Evolutionary conservation across 2,888 invertebrate genomes (phyloP).

Genomic region (Chloroclysta siterata): DNA sequence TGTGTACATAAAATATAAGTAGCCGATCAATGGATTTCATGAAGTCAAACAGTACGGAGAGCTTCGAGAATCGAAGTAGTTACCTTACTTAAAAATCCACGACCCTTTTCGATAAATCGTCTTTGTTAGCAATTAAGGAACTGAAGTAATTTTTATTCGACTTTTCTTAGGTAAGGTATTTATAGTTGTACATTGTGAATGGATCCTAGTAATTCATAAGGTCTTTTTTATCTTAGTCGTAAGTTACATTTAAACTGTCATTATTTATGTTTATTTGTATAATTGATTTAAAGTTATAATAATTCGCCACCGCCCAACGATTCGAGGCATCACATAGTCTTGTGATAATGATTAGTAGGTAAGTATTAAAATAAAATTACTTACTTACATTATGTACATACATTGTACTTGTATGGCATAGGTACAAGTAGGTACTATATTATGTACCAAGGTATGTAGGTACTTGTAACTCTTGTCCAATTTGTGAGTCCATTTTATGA

Average conservation of each 20-base stretch:
- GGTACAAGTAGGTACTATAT: slow-evolving; percentile 6
- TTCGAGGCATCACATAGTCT: slow-evolving; percentile 57
- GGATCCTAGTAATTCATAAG: slow-evolving; percentile 78
- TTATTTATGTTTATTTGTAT: slow-evolving; percentile 58
- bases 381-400: not conserved
- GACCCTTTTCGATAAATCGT: slow-evolving; percentile 23
- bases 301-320: slow-evolving; percentile 52
- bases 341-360: slow-evolving; percentile 44
- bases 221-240: slow-evolving; percentile 59
- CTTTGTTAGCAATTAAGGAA: slow-evolving; percentile 50
- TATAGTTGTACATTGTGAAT: slow-evolving; percentile 73
- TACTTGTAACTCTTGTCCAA: slow-evolving; percentile 51
- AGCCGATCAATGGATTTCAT: slow-evolving; percentile 33
- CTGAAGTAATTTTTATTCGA: slow-evolving; percentile 50
- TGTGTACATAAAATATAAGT: slow-evolving; percentile 48
- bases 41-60: slow-evolving; percentile 32
- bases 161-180: slow-evolving; percentile 42
- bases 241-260: slow-evolving; percentile 53
- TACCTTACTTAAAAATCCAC: slow-evolving; percentile 41
- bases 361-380: not conserved
- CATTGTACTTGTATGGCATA: not conserved
- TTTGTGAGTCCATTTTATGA: slow-evolving; percentile 51
- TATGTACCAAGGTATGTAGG: not conserved
- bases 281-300: slow-evolving; percentile 43
- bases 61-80: slow-evolving; percentile 35